These are phyloP conservation scores for Pemphigus obesinymphae DNA, from an alignment of 1,140 invertebrate species.

Conservation along the genomic window DNA sequence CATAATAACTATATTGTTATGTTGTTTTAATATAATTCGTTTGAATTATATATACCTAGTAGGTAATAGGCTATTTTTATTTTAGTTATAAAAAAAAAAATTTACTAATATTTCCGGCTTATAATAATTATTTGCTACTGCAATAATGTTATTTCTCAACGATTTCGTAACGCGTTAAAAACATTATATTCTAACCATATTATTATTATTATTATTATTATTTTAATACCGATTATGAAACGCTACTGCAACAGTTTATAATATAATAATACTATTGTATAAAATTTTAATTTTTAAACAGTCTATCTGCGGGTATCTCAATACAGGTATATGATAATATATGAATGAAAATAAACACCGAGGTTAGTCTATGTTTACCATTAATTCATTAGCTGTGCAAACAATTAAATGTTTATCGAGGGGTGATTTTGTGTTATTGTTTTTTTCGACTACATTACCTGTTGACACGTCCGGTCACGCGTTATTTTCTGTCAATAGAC, in stretches of 20 bases:
- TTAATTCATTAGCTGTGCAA: conserved; percentile 18
- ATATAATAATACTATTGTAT: not conserved
- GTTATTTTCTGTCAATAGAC: conserved; percentile 20
- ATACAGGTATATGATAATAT: too few relatives aligned
- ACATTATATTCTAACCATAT: not conserved
- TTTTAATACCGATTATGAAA: not conserved
- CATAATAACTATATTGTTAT: too few relatives aligned
- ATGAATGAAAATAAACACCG: not conserved
- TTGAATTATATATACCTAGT: too few relatives aligned
- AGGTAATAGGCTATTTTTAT: too few relatives aligned
- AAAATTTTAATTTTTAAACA: not conserved
- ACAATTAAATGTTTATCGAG: not conserved
- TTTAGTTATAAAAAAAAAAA: too few relatives aligned
- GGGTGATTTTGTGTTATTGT: conserved; percentile 12
- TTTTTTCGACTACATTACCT: conserved; percentile 23
- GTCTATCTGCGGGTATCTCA: too few relatives aligned
- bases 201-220: not conserved
- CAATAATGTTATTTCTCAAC: not conserved
- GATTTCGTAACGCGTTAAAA: not conserved
- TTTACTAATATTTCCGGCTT: too few relatives aligned
- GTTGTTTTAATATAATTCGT: too few relatives aligned
- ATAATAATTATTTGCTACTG: not conserved
- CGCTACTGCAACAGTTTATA: not conserved
- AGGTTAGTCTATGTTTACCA: not conserved
- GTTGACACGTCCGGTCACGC: conserved; percentile 39